Evolutionary conservation across 2,797 vertebrate species (phyloP), one percentile per base, ranked within the genome.

Genomic region (Artibeus jamaicensis): DNA sequence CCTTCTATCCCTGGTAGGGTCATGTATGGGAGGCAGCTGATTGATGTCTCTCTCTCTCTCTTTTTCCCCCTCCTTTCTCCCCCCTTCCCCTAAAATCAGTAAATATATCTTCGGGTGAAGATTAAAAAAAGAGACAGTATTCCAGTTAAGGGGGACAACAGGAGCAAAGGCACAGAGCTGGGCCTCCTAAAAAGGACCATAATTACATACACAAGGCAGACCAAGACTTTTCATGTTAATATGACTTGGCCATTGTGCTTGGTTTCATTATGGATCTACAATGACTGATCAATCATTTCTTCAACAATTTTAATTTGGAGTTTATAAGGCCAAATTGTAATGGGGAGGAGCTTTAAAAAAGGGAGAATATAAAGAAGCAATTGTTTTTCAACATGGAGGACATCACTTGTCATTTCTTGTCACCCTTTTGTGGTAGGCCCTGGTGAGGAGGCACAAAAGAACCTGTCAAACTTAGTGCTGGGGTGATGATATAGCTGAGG

Each of bases 251-350:
- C 74, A 55, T 21, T 84, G 15, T 94, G 39, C 29, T 70, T 88
- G 16, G 67, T 77, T 77, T 76, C 68, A 42, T 73, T 90, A 79
- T 24, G 10, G 29, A 78, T 91, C 67, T 91, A 2, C 4, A 44
- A 2, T n/a, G n/a, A n/a, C n/a, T 87, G 32, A 48, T 91, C n/a
- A 22, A 10, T 95, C 59, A 84, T 83, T 83, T 50, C 53, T 71
- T 92, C 73, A 95, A 24, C 89, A 83, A 46, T 81, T 95, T 82
- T 67, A 71, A 90, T 88, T 93, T 90, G 95, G 50, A 68, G 81
- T 91, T 85, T 26, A 65, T 5, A 96, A 82, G 81, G 92, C 78
- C 73, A 86, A 62, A 42, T 78, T 89, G 29, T 85, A 71, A 67
- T 68, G 67, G 34, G 19, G 42, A 71, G 37, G 62, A 86, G 22